phyloP scores from a whole-genome alignment of 2,888 invertebrate genomes.

The Drosophila peninsularis region DNA sequence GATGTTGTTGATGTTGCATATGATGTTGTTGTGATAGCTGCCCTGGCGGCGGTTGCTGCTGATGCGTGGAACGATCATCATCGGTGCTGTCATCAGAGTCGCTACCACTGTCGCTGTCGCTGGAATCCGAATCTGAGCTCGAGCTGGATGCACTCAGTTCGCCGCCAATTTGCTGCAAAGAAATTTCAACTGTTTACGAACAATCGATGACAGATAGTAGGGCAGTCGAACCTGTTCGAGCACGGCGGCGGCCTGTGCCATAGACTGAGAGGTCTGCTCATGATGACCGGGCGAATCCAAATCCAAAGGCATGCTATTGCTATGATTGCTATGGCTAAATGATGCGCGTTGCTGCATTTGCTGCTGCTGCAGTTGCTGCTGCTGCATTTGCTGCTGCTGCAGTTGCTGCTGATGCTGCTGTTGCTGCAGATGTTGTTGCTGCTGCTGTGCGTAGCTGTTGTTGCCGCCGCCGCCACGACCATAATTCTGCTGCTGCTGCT shows the following conservation, averaged over 20 bases:
- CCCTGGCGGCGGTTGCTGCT: constrained; percentile 36
- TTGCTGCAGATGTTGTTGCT: constrained; percentile 58
- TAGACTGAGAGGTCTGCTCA: constrained; percentile 75
- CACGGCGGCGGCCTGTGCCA: constrained; percentile 81
- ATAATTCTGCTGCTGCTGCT: constrained; percentile 62
- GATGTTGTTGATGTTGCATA: constrained; percentile 41
- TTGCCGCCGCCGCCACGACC: constrained; percentile 45
- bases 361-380: constrained; percentile 63
- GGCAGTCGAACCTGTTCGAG: constrained; percentile 77
- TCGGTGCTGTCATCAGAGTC: constrained; percentile 84
- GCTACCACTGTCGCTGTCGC: constrained; percentile 84
- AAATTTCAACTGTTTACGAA: constrained; percentile 12
- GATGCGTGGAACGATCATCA: constrained; percentile 70
- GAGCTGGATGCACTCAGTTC: constrained; percentile 83
- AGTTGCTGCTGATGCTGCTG: constrained; percentile 66
- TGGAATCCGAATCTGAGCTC: constrained; percentile 84
- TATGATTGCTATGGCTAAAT: constrained; percentile 60
- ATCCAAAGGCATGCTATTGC: constrained; percentile 61
- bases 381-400: constrained; percentile 60
- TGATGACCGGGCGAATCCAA: constrained; percentile 67
- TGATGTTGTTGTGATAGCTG: constrained; percentile 53
- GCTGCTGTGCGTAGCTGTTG: constrained; percentile 70
- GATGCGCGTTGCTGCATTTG: constrained; percentile 56
- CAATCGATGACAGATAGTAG: background rate
- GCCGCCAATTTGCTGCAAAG: constrained; percentile 82